Conservation (phyloP, 1,140 invertebrate species). For the Eueides isabella region DNA sequence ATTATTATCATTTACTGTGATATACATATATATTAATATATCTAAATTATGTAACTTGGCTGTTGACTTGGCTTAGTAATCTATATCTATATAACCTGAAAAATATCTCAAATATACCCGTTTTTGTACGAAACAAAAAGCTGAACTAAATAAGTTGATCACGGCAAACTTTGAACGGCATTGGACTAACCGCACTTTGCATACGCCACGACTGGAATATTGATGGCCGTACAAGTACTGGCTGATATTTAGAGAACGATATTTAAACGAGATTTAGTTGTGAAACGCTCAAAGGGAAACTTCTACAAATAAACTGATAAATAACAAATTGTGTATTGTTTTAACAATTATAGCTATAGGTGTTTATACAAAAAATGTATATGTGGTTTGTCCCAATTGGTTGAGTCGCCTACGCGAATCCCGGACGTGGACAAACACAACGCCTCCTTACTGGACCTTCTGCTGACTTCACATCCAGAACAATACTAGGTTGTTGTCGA, state of each 20-base stretch:
- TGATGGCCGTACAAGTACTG: conserved; percentile 34
- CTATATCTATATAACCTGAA: not conserved
- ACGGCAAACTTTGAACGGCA: conserved; percentile 42
- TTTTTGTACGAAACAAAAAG: conserved; percentile 16
- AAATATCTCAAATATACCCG: not conserved
- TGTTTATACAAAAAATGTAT: too few species aligned
- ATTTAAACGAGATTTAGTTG: conserved; percentile 11
- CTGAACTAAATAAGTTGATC: conserved; percentile 40
- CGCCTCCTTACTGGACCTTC: too few species aligned
- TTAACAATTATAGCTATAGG: too few species aligned
- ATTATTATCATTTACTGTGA: too few species aligned
- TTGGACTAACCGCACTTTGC: conserved; percentile 40
- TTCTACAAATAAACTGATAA: not conserved
- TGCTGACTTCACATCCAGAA: too few species aligned
- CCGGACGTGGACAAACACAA: too few species aligned
- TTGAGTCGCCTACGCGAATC: too few species aligned
- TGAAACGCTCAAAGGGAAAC: not conserved
- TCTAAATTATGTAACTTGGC: too few species aligned
- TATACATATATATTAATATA: too few species aligned
- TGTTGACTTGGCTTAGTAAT: too few species aligned
- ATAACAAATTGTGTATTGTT: not conserved
- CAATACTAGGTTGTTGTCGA: too few species aligned
- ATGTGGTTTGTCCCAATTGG: too few species aligned
- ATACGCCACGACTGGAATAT: conserved; percentile 45
- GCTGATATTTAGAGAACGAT: conserved; percentile 37